Percentiles rank a stretch among this genome's conserved stretches.
phyloP scores from a whole-genome alignment of 2,888 invertebrate genomes.

The Bimastos eiseni region DNA sequence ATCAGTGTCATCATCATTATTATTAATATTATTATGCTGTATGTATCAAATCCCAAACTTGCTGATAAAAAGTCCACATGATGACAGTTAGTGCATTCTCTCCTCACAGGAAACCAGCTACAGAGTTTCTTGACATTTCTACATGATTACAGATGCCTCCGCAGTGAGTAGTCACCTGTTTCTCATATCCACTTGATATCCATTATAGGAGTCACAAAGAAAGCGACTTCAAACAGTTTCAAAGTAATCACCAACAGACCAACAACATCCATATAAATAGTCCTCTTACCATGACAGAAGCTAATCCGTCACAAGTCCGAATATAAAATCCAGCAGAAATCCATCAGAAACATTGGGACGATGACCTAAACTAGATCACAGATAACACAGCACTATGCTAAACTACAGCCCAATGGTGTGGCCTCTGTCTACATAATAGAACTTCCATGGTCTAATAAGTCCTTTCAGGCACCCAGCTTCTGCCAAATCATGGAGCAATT shows the following conservation, averaged over 20 bases:
- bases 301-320: neutral
- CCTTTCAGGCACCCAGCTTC: neutral
- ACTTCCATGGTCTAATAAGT: neutral
- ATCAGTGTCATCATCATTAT: no score
- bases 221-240: neutral
- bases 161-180: neutral
- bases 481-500: neutral
- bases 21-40: no score
- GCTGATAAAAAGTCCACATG: neutral
- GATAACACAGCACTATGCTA: neutral
- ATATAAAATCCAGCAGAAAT: neutral
- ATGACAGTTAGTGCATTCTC: neutral
- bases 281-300: conserved; percentile 1
- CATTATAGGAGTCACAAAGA: neutral
- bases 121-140: neutral
- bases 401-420: neutral
- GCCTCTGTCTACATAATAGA: neutral
- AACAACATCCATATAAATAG: neutral
- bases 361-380: neutral
- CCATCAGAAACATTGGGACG: neutral
- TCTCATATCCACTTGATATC: neutral
- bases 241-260: neutral
- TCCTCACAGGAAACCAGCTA: neutral
- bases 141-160: no score
- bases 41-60: neutral